Conservation (phyloP, 2,113 vertebrate species). For the Pristiophorus japonicus region DNA sequence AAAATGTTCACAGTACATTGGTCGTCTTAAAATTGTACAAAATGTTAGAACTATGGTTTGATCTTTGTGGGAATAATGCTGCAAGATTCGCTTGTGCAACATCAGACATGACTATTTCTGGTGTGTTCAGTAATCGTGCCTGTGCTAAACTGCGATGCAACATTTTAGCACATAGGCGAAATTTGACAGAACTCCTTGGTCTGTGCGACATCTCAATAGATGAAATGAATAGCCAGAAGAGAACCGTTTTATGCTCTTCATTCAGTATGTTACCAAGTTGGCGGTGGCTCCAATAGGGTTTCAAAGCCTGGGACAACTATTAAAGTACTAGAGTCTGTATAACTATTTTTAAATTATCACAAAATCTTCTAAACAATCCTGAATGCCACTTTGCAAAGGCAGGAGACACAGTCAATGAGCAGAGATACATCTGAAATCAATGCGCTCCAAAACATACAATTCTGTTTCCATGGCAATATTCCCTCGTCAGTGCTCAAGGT, state of each 20-base stretch:
- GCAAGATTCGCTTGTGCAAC: not conserved
- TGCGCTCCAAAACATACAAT: not conserved
- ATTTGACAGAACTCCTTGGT: not conserved
- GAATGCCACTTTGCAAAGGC: not conserved
- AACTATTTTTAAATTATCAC: not conserved
- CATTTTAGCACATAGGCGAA: not conserved
- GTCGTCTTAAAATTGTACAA: not conserved
- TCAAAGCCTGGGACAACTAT: not conserved
- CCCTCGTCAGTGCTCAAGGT: not conserved
- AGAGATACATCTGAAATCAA: not conserved
- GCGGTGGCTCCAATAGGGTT: not conserved
- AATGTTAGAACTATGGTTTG: not conserved
- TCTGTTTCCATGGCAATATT: constrained; percentile 12
- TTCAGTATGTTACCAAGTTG: not conserved
- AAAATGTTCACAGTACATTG: not conserved
- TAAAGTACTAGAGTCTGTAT: not conserved
- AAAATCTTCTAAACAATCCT: not conserved
- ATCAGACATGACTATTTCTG: not conserved
- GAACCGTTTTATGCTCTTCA: not conserved
- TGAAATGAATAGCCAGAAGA: not conserved
- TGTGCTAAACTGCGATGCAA: not conserved
- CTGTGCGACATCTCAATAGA: not conserved
- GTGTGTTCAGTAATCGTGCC: not conserved
- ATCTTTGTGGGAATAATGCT: not conserved
- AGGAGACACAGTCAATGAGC: not conserved